Percentiles rank a stretch among this genome's conserved stretches.
Evolutionary conservation across 1,140 invertebrate species (phyloP).

Genomic region (Zaprionus tsacasi): DNA sequence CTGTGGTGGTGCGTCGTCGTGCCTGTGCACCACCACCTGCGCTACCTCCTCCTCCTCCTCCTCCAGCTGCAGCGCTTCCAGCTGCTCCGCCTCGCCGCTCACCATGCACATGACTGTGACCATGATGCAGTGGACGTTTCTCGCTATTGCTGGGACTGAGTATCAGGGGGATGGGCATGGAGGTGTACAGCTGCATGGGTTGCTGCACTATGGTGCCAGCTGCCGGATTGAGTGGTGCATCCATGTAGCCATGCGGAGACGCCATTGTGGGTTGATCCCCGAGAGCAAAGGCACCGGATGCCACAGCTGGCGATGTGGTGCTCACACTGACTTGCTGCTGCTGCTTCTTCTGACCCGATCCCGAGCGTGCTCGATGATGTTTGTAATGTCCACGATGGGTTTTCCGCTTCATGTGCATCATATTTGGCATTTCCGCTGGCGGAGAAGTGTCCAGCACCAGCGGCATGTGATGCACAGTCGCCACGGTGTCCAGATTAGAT

Average conservation of each 20-base stretch:
- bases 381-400: conserved; percentile 76
- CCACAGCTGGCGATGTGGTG: neutral
- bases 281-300: conserved; percentile 23
- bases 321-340: neutral
- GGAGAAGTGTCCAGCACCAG: conserved; percentile 65
- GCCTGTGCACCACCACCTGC: conserved; percentile 46
- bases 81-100: conserved; percentile 45
- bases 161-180: conserved; percentile 79
- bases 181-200: conserved; percentile 71
- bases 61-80: conserved; percentile 21
- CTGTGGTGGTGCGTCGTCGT: conserved; percentile 66
- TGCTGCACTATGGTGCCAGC: conserved; percentile 72
- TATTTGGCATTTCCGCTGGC: conserved; percentile 42
- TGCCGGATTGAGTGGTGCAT: conserved; percentile 68
- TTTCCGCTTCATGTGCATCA: conserved; percentile 65
- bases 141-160: conserved; percentile 76
- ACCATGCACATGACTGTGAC: conserved; percentile 65
- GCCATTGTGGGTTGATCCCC: conserved; percentile 44
- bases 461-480: conserved; percentile 48
- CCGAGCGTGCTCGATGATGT: conserved; percentile 58
- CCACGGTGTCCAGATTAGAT: conserved; percentile 22
- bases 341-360: conserved; percentile 41
- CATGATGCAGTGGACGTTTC: conserved; percentile 66
- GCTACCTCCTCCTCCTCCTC: neutral
- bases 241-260: conserved; percentile 66